Conservation (phyloP, 1,140 invertebrate species). For the Adelges cooleyi region DNA sequence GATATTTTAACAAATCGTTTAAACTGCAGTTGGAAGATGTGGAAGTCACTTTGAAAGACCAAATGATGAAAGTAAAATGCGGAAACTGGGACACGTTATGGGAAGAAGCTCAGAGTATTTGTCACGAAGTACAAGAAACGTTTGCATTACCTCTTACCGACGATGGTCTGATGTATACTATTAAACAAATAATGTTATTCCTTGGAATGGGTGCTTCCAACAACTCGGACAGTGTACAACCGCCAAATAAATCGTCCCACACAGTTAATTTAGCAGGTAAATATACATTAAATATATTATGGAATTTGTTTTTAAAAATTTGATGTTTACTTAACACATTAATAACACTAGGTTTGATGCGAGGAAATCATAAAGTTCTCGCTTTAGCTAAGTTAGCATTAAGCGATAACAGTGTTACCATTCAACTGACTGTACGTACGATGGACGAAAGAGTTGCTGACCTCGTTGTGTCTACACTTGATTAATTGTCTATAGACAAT, state of each 20-base stretch:
- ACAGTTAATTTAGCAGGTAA: conserved; percentile 63
- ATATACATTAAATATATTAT: not conserved
- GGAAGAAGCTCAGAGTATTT: conserved; percentile 49
- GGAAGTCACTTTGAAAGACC: conserved; percentile 78
- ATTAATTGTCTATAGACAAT: too few species aligned
- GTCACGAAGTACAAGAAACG: conserved; percentile 76
- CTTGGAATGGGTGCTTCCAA: conserved; percentile 81
- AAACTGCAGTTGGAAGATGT: conserved; percentile 71
- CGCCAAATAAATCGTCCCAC: conserved; percentile 71
- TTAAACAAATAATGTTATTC: conserved; percentile 75
- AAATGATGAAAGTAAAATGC: conserved; percentile 74
- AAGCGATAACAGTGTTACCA: conserved; percentile 54
- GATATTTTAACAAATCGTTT: not conserved
- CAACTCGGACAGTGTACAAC: conserved; percentile 63
- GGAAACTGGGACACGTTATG: conserved; percentile 65
- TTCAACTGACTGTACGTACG: conserved; percentile 55
- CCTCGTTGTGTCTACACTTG: conserved; percentile 72
- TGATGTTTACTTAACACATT: conserved; percentile 34
- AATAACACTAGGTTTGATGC: conserved; percentile 68
- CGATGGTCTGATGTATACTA: conserved; percentile 70
- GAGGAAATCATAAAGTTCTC: conserved; percentile 79
- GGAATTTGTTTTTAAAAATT: not conserved
- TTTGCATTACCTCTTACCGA: conserved; percentile 67
- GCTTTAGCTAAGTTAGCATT: conserved; percentile 72
- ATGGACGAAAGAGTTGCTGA: conserved; percentile 55